Evolutionary conservation across 2,888 invertebrate species (phyloP), one percentile per base, ranked within the genome.

Genomic region (Acrocera orbiculus): DNA sequence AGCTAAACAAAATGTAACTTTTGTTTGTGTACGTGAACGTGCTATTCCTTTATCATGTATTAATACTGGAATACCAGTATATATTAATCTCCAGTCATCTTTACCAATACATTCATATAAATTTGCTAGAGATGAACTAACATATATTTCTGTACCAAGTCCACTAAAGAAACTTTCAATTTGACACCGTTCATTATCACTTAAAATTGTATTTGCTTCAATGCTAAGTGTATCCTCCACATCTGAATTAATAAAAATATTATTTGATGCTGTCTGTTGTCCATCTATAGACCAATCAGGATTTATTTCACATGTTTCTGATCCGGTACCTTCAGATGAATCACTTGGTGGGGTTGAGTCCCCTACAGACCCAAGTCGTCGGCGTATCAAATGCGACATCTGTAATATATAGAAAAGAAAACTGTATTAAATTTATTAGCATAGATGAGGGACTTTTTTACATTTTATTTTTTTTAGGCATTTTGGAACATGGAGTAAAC

Each of bases 21-120:
- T 67, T 19, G 77, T 65, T 46, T 73, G 70, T 40, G 69, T 65
- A 36, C 80, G 62, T 14, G 76, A 69, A 35, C 74, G 63, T 9
- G 79, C 76, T 47, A 77, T 77, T 1, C 83, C 85, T 26, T 70
- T 68, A 57, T 85, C 81, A 38, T 82, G 65, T 5, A 85, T 62
- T 9, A 85, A 65, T 4, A 82, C 72, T 0, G 82, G 83, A 34
- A 85, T 75, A 11, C 85, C 85, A 0, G 80, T 80, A 55, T 73
- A 75, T 39, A 72, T 68, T 30, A 82, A 63, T 43, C 72, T 68
- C 83, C 85, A 85, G 32, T 68, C 65, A 40, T 65, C 64, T 34
- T 64, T 61, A 15, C 67, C 64, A 35, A 64, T 66, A 44, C 71
- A 70, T 39, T 67, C 66, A 53, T 78, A 78, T 27, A 78, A 56